phyloP scores from a whole-genome alignment of 2,113 vertebrate genomes.

The Ibidorhyncha struthersii region DNA sequence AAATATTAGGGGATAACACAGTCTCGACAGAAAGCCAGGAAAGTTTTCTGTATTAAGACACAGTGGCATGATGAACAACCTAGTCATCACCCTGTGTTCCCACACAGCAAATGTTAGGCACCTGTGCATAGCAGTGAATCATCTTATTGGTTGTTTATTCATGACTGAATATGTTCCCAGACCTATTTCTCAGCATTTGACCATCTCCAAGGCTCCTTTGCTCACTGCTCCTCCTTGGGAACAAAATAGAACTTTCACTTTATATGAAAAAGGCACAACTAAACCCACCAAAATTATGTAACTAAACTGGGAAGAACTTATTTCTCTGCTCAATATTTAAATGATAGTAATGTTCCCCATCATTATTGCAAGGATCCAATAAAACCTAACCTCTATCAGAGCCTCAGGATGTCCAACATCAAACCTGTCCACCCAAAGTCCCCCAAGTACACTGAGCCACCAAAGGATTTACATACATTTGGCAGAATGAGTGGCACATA shows the following conservation, averaged over 20 bases:
- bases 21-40: neutral
- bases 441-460: accelerated
- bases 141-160: slow-evolving; percentile 36
- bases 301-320: accelerated
- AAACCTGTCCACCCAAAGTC: neutral
- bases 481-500: neutral
- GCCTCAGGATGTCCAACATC: neutral
- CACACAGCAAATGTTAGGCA: slow-evolving; percentile 59
- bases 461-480: neutral
- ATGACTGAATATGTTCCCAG: neutral
- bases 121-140: slow-evolving; percentile 55
- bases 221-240: neutral
- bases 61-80: slow-evolving; percentile 36
- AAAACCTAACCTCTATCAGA: neutral
- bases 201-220: neutral
- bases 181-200: neutral
- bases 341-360: accelerated
- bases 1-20: neutral
- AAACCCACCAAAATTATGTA: neutral
- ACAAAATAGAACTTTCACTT: neutral
- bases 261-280: neutral
- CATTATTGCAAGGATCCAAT: neutral
- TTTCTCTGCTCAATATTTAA: neutral
- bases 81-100: slow-evolving; percentile 36
- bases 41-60: slow-evolving; percentile 5